A percentile compares a stretch with the other conserved stretches of the same genome.
Conservation (phyloP, 2,888 invertebrate genomes). For the Hirtodrosophila trivittata region DNA sequence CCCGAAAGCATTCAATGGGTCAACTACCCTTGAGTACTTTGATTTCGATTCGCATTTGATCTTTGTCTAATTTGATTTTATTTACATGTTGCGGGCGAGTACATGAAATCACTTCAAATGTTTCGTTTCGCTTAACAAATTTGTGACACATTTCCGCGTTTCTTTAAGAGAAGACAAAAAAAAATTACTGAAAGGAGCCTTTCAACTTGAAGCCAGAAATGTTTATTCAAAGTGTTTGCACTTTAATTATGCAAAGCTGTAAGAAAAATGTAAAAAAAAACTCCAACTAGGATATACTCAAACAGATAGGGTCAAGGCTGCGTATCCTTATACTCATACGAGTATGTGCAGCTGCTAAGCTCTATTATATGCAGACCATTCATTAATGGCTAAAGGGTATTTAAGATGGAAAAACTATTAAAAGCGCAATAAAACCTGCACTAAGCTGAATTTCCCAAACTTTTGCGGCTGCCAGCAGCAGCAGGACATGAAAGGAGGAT, state of each 20-base stretch:
- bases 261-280: too few species aligned
- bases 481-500: neutral
- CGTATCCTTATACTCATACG: too few species aligned
- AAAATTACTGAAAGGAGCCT: too few species aligned
- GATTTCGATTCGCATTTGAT: conserved; percentile 53
- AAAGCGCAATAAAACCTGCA: conserved; percentile 32
- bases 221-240: too few species aligned
- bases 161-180: too few species aligned
- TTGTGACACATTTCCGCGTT: conserved; percentile 4
- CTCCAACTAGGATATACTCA: too few species aligned
- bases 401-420: conserved; percentile 5
- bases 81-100: conserved; percentile 22
- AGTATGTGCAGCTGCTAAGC: too few species aligned
- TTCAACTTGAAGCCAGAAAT: too few species aligned
- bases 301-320: too few species aligned
- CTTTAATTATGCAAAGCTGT: too few species aligned
- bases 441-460: conserved; percentile 22
- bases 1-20: conserved; percentile 12
- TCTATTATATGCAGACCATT: too few species aligned
- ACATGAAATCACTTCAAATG: conserved; percentile 21
- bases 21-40: conserved; percentile 46
- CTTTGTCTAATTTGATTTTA: conserved; percentile 51
- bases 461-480: conserved; percentile 2
- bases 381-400: too few species aligned
- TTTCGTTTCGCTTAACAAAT: conserved; percentile 2